These are phyloP conservation scores for Dendronephthya gigantea DNA, from an alignment of 64 coral and sea anemone species.

Conservation along the genomic window DNA sequence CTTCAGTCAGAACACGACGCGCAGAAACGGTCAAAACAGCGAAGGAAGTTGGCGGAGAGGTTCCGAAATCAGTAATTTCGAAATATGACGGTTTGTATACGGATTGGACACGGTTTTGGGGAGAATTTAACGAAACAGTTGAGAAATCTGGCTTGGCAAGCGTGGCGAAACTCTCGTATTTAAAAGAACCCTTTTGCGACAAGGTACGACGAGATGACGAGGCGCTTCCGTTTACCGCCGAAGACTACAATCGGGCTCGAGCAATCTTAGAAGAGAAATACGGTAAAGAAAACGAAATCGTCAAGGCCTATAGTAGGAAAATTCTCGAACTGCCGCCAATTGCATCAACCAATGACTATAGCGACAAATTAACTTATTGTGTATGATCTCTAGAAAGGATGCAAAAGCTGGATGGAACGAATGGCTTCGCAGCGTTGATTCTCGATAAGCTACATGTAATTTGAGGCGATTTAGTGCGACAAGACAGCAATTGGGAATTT, in stretches of 20 bases:
- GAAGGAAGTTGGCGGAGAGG: neutral
- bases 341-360: neutral
- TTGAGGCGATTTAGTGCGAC: neutral
- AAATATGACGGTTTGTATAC: neutral
- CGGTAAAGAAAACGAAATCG: neutral
- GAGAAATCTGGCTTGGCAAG: neutral
- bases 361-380: neutral
- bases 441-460: conserved; percentile 4
- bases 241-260: neutral
- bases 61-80: neutral
- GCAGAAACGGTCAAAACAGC: neutral
- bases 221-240: neutral
- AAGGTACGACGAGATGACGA: neutral
- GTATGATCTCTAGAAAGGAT: neutral
- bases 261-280: neutral
- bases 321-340: neutral
- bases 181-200: neutral
- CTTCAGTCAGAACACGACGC: neutral
- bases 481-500: neutral
- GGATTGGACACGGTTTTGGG: neutral
- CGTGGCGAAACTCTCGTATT: neutral
- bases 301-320: neutral
- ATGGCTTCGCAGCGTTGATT: neutral
- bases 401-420: neutral
- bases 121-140: neutral